phyloP scores from a whole-genome alignment of 2,888 invertebrate genomes.

The Criorhina ranunculi region DNA sequence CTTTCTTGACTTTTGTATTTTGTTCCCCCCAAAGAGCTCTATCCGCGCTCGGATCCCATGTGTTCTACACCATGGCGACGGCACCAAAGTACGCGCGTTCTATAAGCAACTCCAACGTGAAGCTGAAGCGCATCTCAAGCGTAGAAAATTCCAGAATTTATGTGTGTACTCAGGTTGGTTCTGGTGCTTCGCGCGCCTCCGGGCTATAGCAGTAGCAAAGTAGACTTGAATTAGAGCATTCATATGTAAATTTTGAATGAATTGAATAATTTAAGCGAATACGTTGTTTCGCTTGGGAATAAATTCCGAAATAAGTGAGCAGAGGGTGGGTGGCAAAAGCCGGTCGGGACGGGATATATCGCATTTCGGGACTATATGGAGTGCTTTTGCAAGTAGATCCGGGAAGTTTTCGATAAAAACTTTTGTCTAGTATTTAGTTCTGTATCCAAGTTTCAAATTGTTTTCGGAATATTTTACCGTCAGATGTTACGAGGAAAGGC shows the following conservation, averaged over 20 bases:
- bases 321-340: not conserved
- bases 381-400: conserved; percentile 66
- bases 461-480: conserved; percentile 43
- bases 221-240: conserved; percentile 65
- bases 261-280: conserved; percentile 69
- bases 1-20: conserved; percentile 60
- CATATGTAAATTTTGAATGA: conserved; percentile 75
- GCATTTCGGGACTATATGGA: conserved; percentile 52
- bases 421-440: conserved; percentile 68
- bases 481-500: not conserved
- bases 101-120: conserved; percentile 20
- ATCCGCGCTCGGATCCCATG: conserved; percentile 22
- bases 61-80: conserved; percentile 3
- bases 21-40: conserved; percentile 32
- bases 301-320: conserved; percentile 44
- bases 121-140: conserved; percentile 58
- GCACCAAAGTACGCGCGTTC: conserved; percentile 39
- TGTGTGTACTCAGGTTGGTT: conserved; percentile 46
- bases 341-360: conserved; percentile 13
- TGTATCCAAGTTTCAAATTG: conserved; percentile 55
- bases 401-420: conserved; percentile 66
- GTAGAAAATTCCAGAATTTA: conserved; percentile 71
- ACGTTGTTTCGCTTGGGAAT: conserved; percentile 61
- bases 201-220: conserved; percentile 29
- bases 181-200: conserved; percentile 18